phyloP scores from a whole-genome alignment of 2,113 vertebrate species.

The Corythornis madagascariensis region DNA sequence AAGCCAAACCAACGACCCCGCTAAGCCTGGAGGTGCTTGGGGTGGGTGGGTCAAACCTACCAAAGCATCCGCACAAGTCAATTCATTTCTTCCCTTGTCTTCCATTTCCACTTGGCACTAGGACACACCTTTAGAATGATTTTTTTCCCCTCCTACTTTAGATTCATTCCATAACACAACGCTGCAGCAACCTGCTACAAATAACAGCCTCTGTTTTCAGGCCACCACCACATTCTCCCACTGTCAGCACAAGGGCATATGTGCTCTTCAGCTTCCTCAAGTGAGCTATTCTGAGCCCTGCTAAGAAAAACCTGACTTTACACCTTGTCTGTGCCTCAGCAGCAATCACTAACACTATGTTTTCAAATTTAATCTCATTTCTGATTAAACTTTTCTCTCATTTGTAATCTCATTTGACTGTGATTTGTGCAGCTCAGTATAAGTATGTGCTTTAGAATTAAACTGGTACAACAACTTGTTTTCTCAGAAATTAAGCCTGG shows the following conservation, averaged over 20 bases:
- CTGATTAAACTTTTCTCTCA: slow-evolving; percentile 70
- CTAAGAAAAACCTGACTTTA: slow-evolving; percentile 22
- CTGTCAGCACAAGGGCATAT: slow-evolving; percentile 2
- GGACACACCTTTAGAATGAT: background rate
- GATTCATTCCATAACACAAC: background rate
- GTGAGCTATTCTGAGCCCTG: background rate
- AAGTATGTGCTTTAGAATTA: slow-evolving; percentile 76
- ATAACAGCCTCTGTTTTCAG: background rate
- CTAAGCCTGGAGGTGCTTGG: background rate
- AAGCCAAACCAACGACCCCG: background rate
- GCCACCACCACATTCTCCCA: background rate
- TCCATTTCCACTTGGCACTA: background rate
- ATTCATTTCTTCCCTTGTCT: no score
- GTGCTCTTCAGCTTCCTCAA: background rate
- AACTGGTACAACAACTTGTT: slow-evolving; percentile 74
- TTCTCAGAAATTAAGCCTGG: slow-evolving; percentile 70
- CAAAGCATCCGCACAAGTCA: background rate
- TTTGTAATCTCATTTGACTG: slow-evolving; percentile 49
- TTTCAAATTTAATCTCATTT: slow-evolving; percentile 66
- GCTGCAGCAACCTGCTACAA: background rate
- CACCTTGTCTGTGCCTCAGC: slow-evolving; percentile 37
- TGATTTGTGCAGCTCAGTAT: slow-evolving; percentile 60
- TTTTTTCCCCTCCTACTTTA: background rate
- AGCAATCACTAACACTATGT: background rate
- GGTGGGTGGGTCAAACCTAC: background rate